Evolutionary conservation across 2,113 vertebrate species (phyloP).

Genomic region (Eubucco bourcierii): DNA sequence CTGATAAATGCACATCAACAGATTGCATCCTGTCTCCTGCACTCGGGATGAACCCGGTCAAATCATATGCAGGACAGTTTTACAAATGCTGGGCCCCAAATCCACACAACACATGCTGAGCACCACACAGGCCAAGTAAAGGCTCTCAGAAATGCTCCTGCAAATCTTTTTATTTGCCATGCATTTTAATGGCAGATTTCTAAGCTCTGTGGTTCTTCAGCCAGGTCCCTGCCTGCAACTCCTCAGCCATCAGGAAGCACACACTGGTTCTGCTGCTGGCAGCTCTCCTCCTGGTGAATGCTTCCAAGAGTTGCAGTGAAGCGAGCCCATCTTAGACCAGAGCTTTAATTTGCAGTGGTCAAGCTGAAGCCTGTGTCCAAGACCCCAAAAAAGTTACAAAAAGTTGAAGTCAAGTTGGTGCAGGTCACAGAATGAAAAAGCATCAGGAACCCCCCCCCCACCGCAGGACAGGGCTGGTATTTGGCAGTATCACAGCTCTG

Average conservation of each 20-base stretch:
- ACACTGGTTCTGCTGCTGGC: neutral
- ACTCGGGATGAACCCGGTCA: neutral
- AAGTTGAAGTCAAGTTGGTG: neutral
- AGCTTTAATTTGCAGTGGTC: neutral
- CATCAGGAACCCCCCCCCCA: neutral
- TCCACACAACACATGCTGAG: neutral
- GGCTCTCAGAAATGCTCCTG: neutral
- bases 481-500: neutral
- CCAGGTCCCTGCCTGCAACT: neutral
- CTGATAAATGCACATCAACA: neutral
- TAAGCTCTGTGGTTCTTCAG: neutral
- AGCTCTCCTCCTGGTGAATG: rapidly evolving
- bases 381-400: neutral
- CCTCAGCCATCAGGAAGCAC: neutral
- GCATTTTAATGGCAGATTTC: neutral
- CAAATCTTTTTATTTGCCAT: neutral
- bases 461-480: neutral
- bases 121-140: neutral
- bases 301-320: neutral
- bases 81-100: neutral
- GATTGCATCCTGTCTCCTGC: rapidly evolving
- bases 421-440: neutral
- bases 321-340: neutral
- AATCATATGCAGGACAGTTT: neutral
- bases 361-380: neutral